Evolutionary conservation across 2,113 vertebrate species (phyloP), one percentile per base, ranked within the genome.

Genomic region (Lagopus muta): DNA sequence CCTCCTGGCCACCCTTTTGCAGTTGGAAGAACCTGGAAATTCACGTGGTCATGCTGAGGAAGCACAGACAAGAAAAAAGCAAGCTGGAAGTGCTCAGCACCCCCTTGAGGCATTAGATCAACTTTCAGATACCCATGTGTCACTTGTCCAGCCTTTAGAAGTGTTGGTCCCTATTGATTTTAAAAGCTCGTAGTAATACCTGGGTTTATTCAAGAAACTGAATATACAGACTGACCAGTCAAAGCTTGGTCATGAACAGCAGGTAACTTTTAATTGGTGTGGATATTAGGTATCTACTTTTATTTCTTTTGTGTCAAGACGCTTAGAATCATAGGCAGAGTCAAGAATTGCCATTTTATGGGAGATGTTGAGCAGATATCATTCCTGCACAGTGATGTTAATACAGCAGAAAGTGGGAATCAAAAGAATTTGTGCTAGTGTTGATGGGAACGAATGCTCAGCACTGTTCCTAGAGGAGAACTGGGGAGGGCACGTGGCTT

Each of bases 71-170:
- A 61, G 43, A 36, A 54, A 34, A 48, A 21, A 84, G 40, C 20
- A 43, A 82, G 79, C 65, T 90, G 70, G 82, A 84, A 88, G 89
- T 19, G 19, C 79, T 90, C 45, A 61, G 86, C 86, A 92, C 65
- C 54, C 92, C 60, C 70, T 73, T 74, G 86, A 95, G 82, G 74
- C 7, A 0, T 36, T 65, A 73, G 43, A 20, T 82, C 55, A 36
- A 5, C 66, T 65, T 78, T 69, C 61, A 47, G 43, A 58, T n/a
- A 54, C 43, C 12, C 28, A 22, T 27, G 82, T 82, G 55, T 43
- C 28, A 22, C 0, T 1, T 43, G 2, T 4, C 6, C n/a, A 70
- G 40, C 66, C 40, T 81, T 88, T 1, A 1, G 45, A 82, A 88
- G 42, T 22, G 50, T 36, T 65, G 34, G 32, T 54, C 13, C 0